Evolutionary conservation across 2,797 vertebrate species (phyloP).

Genomic region (Mormyrops attenuatus): DNA sequence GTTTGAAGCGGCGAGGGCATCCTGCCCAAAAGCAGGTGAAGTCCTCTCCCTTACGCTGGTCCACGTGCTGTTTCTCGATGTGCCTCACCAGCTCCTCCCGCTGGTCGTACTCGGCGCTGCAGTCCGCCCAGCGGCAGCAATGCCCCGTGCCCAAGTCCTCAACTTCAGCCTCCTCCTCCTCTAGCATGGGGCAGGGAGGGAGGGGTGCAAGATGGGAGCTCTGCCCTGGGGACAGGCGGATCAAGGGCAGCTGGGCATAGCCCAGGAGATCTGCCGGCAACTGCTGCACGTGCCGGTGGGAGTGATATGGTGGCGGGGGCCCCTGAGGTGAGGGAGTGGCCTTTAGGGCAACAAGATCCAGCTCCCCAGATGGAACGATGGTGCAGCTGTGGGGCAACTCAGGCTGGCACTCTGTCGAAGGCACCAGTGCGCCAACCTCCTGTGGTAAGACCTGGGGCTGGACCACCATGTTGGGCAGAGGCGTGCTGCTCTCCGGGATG

Average conservation of each 20-base stretch:
- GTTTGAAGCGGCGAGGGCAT: conserved; percentile 84
- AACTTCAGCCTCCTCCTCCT: conserved; percentile 76
- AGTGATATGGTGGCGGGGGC: conserved; percentile 84
- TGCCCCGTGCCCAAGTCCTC: conserved; percentile 67
- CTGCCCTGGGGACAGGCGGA: conserved; percentile 38
- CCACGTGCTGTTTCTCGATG: conserved; percentile 91
- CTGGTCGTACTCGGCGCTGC: conserved; percentile 73
- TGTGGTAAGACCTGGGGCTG: conserved; percentile 63
- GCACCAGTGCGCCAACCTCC: conserved; percentile 40
- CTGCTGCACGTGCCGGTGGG: conserved; percentile 63
- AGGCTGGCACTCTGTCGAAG: conserved; percentile 46
- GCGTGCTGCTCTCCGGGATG: conserved; percentile 52
- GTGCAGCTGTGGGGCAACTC: conserved; percentile 53
- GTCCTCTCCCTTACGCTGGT: conserved; percentile 90
- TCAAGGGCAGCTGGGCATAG: conserved; percentile 15
- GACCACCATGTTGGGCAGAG: conserved; percentile 78
- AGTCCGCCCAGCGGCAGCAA: conserved; percentile 83
- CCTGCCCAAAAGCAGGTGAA: conserved; percentile 92
- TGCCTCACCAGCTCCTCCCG: conserved; percentile 89
- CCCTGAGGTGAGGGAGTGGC: conserved; percentile 58
- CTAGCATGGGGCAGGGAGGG: conserved; percentile 52
- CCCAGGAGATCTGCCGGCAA: conserved; percentile 35
- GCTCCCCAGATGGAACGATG: conserved; percentile 41
- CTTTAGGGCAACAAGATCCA: conserved; percentile 37
- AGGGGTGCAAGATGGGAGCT: conserved; percentile 51